These are phyloP conservation scores for Platygyra sinensis DNA, from an alignment of 64 coral and sea anemone genomes.

Conservation along the genomic window DNA sequence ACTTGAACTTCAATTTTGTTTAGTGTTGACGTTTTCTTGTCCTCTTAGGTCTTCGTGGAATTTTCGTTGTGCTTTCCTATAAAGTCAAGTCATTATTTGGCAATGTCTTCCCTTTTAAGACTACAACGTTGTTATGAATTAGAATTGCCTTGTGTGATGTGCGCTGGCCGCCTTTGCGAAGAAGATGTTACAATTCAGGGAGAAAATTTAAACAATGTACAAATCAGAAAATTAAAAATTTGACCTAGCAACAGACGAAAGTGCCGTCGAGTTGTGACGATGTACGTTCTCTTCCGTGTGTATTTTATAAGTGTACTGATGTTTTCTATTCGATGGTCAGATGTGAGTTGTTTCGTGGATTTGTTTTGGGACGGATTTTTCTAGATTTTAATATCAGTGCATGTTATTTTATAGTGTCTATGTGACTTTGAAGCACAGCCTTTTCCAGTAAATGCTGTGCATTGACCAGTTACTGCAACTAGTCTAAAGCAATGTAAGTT, in stretches of 20 bases:
- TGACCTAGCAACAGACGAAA: no score
- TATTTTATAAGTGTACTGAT: neutral
- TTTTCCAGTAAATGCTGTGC: constrained; percentile 6
- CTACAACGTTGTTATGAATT: neutral
- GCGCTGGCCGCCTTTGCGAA: neutral
- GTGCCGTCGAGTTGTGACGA: no score
- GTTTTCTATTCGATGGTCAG: no score
- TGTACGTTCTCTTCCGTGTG: no score
- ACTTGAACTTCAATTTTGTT: no score
- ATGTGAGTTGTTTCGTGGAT: neutral
- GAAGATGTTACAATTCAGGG: neutral
- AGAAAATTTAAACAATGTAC: neutral
- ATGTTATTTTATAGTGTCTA: constrained; percentile 28
- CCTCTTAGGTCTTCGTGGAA: no score
- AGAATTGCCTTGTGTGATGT: neutral
- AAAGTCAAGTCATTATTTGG: no score
- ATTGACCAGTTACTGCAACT: constrained; percentile 14
- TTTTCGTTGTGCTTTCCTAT: no score
- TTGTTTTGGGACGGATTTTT: constrained; percentile 12
- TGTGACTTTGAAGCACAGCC: constrained; percentile 17
- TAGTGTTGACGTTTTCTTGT: no score
- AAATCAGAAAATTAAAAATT: neutral
- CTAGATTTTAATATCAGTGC: neutral
- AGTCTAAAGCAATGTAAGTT: neutral
- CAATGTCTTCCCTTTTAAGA: no score